Conservation (phyloP, 1,140 invertebrate genomes). For the Chlorops oryzae region DNA sequence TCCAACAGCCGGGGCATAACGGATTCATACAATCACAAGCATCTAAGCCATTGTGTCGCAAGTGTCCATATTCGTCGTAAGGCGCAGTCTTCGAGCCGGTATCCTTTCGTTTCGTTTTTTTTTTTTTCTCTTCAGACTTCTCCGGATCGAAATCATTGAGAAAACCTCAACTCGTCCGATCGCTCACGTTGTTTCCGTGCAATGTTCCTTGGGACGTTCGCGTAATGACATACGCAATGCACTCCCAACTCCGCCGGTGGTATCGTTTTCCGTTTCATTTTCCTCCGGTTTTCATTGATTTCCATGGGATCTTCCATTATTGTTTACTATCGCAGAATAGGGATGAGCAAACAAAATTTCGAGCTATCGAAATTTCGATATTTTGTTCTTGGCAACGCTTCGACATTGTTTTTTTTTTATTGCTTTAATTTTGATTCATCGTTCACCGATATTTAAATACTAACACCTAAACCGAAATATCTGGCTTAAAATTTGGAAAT, state of each 20-base stretch:
- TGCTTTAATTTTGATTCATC: too few relatives aligned
- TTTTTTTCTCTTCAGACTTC: slow-evolving; percentile 28
- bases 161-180: slow-evolving; percentile 19
- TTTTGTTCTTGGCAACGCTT: too few relatives aligned
- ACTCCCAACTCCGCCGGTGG: background rate
- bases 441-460: too few relatives aligned
- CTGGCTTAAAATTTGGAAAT: too few relatives aligned
- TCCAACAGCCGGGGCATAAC: slow-evolving; percentile 37
- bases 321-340: too few relatives aligned
- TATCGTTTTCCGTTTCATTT: slow-evolving; percentile 11
- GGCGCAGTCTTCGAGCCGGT: slow-evolving; percentile 13
- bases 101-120: slow-evolving; percentile 24
- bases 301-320: too few relatives aligned
- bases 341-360: too few relatives aligned
- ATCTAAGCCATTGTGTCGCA: slow-evolving; percentile 28
- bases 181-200: slow-evolving; percentile 9
- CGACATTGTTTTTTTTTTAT: too few relatives aligned
- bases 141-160: slow-evolving; percentile 31
- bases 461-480: too few relatives aligned
- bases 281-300: too few relatives aligned
- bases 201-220: slow-evolving; percentile 12
- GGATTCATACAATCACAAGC: slow-evolving; percentile 40
- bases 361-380: too few relatives aligned
- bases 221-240: slow-evolving; percentile 15
- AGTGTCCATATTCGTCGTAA: slow-evolving; percentile 37